Base-by-base conservation (phyloP, 2,888 invertebrate genomes). In the Rhagonycha lutea region DNA sequence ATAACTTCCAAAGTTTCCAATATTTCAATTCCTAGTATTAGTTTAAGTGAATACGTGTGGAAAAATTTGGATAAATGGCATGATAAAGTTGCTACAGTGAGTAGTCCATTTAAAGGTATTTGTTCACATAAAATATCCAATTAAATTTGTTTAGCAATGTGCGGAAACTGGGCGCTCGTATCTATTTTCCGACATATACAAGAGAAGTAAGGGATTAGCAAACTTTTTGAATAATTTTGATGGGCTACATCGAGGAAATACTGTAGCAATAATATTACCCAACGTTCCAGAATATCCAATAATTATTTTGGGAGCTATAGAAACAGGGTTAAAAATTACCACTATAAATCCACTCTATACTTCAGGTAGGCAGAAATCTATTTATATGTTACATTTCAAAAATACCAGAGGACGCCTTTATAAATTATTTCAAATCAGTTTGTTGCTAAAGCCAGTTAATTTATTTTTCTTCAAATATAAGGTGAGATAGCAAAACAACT, bases 221-320 rank as follows among this genome's bases (percentile, higher is more conserved):
- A 79, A 79, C 62, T 83, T 83, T 71, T 68, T 95, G 72, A 89
- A 92, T 62, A 89, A 87, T 4, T 91, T 92, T 83, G 89, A 93
- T 69, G 92, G 92, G 74, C 85, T 94, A 9, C 86, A 86, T 68
- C 89, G 90, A 77, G 91, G 92, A 0, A 83, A 82, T 73, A 90
- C 92, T 0, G 85, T 95, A 1, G 93, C 92, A 0, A 82, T 95
- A 8, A 91, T 94, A 83, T 83, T 94, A 76, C 94, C 94, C 0
- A 95, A 95, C 85, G 83, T 92, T n/a, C 94, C 95, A 0, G 95
- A 95, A 85, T 93, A 90, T 83, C 90, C 92, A 0, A 87, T 94
- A 11, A 89, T 91, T 2, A 85, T 91, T 4, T 83, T 94, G 82
- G 95, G 94, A 0, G 89, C 91, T n/a, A 82, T 93, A 32, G 92